These are phyloP conservation scores for Cryptoblepharus egeriae DNA, from an alignment of 2,797 vertebrate species.

Conservation along the genomic window DNA sequence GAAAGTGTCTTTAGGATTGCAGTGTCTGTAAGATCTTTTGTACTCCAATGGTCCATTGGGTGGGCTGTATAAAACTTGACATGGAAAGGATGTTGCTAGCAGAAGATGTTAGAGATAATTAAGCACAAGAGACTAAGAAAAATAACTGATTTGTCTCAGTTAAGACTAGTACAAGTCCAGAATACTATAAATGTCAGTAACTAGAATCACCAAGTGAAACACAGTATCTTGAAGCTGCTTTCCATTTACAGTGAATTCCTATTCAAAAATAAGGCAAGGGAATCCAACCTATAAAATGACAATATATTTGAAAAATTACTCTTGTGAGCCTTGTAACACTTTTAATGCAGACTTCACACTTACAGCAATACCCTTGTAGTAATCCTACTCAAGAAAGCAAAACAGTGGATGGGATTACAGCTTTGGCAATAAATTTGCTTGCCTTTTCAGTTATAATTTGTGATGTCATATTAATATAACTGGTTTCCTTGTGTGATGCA, in stretches of 20 bases:
- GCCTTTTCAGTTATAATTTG: slow-evolving; percentile 24
- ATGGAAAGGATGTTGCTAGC: not conserved
- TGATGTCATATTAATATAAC: slow-evolving; percentile 35
- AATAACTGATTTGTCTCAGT: not conserved
- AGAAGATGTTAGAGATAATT: not conserved
- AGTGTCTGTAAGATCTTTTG: no score
- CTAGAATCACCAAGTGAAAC: not conserved
- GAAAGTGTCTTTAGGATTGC: no score
- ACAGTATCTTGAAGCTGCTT: not conserved
- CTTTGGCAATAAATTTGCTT: slow-evolving; percentile 23
- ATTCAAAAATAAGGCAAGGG: not conserved
- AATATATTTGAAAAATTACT: not conserved
- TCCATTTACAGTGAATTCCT: not conserved
- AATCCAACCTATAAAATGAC: slow-evolving; percentile 11
- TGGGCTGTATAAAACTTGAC: not conserved
- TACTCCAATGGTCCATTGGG: not conserved
- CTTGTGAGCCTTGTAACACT: not conserved
- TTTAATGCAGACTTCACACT: slow-evolving; percentile 3
- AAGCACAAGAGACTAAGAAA: not conserved
- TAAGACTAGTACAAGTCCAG: not conserved
- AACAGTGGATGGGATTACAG: slow-evolving; percentile 12
- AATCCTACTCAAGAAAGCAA: slow-evolving; percentile 25
- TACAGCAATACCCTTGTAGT: slow-evolving; percentile 26
- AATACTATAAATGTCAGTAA: not conserved
- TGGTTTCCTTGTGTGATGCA: slow-evolving; percentile 41